phyloP scores from a whole-genome alignment of 53 echinoderm and acorn worm genomes.

The Zoroaster sp. region DNA sequence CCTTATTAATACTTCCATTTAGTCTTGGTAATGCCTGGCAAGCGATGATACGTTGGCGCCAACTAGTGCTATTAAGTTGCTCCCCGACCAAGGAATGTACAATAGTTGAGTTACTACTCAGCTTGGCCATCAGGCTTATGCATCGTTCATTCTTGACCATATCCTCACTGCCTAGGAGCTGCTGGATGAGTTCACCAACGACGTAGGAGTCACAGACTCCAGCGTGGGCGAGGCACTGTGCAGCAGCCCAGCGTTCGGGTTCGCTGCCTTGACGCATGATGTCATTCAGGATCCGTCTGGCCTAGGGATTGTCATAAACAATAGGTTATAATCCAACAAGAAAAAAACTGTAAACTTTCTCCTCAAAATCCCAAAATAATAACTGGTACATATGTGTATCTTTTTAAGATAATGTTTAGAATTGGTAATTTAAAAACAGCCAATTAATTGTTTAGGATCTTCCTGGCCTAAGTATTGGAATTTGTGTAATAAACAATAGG shows the following conservation, averaged over 20 bases:
- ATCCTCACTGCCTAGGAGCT: slow-evolving; percentile 82
- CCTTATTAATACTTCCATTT: slow-evolving; percentile 90
- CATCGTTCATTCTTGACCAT: slow-evolving; percentile 88
- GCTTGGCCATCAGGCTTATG: slow-evolving; percentile 74
- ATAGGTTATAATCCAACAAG: no score
- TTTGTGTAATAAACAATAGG: no score
- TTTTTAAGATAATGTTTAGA: no score
- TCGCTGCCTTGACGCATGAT: slow-evolving; percentile 72
- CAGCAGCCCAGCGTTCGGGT: slow-evolving; percentile 93
- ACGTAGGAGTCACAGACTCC: slow-evolving; percentile 96
- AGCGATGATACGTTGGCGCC: slow-evolving; percentile 89
- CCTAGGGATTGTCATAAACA: no score
- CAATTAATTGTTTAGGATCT: no score
- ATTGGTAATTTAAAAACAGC: no score
- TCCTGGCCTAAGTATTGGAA: no score
- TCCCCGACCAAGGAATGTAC: slow-evolving; percentile 98
- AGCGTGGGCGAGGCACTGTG: slow-evolving; percentile 96
- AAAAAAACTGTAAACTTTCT: no score
- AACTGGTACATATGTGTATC: no score
- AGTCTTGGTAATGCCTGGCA: slow-evolving; percentile 82
- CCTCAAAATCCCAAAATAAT: no score
- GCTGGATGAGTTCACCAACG: slow-evolving; percentile 85
- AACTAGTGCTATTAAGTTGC: slow-evolving; percentile 97
- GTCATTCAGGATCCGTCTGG: slow-evolving; percentile 72
- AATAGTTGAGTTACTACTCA: slow-evolving; percentile 68